phyloP scores from a whole-genome alignment of 2,113 vertebrate genomes.

The Catagonus wagneri region DNA sequence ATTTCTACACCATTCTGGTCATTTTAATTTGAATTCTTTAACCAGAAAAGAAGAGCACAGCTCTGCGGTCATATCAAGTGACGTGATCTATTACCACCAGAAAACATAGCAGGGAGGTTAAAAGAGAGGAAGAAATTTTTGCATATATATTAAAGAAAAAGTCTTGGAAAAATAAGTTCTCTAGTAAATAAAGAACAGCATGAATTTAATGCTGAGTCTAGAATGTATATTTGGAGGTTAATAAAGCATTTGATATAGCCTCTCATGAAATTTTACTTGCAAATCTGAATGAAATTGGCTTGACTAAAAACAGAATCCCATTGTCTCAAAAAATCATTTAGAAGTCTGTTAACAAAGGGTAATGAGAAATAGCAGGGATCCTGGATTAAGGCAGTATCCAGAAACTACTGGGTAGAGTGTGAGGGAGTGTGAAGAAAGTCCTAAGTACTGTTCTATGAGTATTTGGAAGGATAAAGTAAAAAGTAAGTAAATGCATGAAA shows the following conservation, averaged over 20 bases:
- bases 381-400: background rate
- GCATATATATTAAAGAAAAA: slow-evolving; percentile 27
- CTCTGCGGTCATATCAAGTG: background rate
- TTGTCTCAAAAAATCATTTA: slow-evolving; percentile 30
- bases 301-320: slow-evolving; percentile 41
- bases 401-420: background rate
- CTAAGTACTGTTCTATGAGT: background rate
- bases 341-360: slow-evolving; percentile 36
- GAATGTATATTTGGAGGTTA: slow-evolving; percentile 49
- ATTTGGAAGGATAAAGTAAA: background rate
- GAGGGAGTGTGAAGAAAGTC: background rate
- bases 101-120: background rate
- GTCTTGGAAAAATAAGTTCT: slow-evolving; percentile 6
- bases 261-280: slow-evolving; percentile 60
- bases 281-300: slow-evolving; percentile 56
- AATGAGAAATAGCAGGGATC: slow-evolving; percentile 35
- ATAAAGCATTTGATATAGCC: slow-evolving; percentile 36
- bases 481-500: background rate
- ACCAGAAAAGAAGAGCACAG: background rate
- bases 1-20: background rate
- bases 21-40: slow-evolving; percentile 50
- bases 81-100: background rate
- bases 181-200: slow-evolving; percentile 36
- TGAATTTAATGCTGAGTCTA: slow-evolving; percentile 42
- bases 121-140: slow-evolving; percentile 40